phyloP scores from a whole-genome alignment of 2,888 invertebrate genomes.

The Oithona nana region DNA sequence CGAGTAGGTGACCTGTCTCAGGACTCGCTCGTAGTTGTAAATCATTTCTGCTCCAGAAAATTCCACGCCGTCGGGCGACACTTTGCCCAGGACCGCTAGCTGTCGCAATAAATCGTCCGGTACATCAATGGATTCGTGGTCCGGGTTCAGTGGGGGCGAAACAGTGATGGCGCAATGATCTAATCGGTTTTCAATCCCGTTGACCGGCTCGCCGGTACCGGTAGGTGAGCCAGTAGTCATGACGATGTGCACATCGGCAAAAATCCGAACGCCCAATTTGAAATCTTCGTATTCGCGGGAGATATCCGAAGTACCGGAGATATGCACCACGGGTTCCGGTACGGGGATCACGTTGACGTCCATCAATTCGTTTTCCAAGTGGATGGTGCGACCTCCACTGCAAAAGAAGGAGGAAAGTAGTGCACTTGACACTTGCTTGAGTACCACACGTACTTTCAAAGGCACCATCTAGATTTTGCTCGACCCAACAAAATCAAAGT shows the following conservation, averaged over 20 bases:
- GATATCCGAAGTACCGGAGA: conserved; percentile 39
- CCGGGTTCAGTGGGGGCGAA: conserved; percentile 82
- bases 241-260: conserved; percentile 12
- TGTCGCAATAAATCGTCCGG: conserved; percentile 52
- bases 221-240: neutral
- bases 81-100: conserved; percentile 58
- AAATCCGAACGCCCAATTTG: conserved; percentile 18
- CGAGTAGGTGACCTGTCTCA: conserved; percentile 70
- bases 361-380: neutral
- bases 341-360: conserved; percentile 63
- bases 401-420: no score
- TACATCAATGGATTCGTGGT: conserved; percentile 70
- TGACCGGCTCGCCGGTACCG: conserved; percentile 25
- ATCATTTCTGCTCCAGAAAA: conserved; percentile 57
- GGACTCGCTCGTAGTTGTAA: conserved; percentile 42
- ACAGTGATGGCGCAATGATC: conserved; percentile 87
- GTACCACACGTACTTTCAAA: no score
- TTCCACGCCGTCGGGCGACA: conserved; percentile 72
- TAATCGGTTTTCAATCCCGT: conserved; percentile 42
- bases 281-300: conserved; percentile 10
- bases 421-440: no score
- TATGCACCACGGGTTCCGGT: conserved; percentile 59
- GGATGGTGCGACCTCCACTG: neutral
- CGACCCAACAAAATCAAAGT: no score
- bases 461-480: no score